Percentiles rank a stretch among this genome's conserved stretches.
These are phyloP conservation scores for Hassar affinis DNA, from an alignment of 2,113 vertebrate species.

Conservation along the genomic window DNA sequence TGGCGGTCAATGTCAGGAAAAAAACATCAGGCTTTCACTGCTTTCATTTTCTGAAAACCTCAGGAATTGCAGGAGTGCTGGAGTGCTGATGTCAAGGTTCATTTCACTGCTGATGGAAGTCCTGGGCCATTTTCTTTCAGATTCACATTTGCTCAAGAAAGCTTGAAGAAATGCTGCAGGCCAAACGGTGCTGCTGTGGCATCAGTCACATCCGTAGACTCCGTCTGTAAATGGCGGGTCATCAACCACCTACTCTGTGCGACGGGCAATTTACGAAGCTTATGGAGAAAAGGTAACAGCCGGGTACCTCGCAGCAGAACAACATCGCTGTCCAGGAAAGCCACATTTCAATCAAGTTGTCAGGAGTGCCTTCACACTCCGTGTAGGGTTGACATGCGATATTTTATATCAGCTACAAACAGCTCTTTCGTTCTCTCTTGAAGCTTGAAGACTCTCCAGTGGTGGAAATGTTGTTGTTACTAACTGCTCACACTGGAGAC, in stretches of 20 bases:
- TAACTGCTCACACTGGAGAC: neutral
- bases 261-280: neutral
- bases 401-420: no score
- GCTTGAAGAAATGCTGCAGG: constrained; percentile 3
- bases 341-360: neutral
- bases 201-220: constrained; percentile 34
- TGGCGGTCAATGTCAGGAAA: neutral
- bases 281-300: neutral
- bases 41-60: constrained; percentile 7
- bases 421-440: neutral
- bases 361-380: neutral
- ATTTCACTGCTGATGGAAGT: neutral
- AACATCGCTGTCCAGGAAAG: no score
- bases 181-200: neutral
- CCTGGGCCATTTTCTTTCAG: neutral
- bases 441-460: no score
- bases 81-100: neutral
- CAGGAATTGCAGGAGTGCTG: neutral
- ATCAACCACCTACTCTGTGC: neutral
- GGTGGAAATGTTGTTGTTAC: neutral
- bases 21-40: neutral
- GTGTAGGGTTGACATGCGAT: neutral
- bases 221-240: constrained; percentile 26
- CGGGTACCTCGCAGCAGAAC: neutral
- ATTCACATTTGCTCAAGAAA: neutral